Evolutionary conservation across 2,888 invertebrate species (phyloP), one percentile per base, ranked within the genome.

Genomic region (Macaria notata): DNA sequence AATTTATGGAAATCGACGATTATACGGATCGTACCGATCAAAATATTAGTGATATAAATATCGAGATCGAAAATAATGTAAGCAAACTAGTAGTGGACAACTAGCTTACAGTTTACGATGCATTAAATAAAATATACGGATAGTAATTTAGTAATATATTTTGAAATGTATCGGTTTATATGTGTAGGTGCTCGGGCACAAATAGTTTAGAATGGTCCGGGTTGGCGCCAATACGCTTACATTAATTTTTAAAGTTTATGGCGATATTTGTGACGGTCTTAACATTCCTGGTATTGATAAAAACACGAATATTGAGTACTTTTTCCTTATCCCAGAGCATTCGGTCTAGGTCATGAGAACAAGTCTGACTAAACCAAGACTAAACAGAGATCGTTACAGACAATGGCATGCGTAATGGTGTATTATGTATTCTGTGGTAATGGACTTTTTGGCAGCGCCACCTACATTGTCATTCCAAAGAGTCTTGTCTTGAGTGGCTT

Each of bases 1-100:
- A 64, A 66, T 66, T 64, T 62, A 59, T 65, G 47, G 50, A 56
- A 62, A 64, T 57, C 54, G 49, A 53, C 46, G 51, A 46, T 59
- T 54, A 54, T 53, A 41, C 54, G 56, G 49, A 43, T 49, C 42
- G 38, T 3, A 46, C 45, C 46, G 31, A 31, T 56, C 39, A 29
- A 53, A 57, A 58, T 55, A 44, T 54, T 31, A n/a, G 9, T 41
- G 9, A 30, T 33, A 49, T 49, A 55, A 55, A 55, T 42, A 49
- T 31, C 19, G 48, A 31, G 44, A 44, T 49, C 48, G 31, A 50
- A 50, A 33, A 33, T 50, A 50, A 44, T 36, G 50, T 42, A 29
- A 46, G 33, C 31, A 36, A 41, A 41, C 41, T 41, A n/a, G 41
- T 8, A 41, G 6, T 9, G 36, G 4, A 19, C n/a, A 41, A 9